Evolutionary conservation across 2,797 vertebrate species (phyloP), one percentile per base, ranked within the genome.

Genomic region (Schizopygopsis pylzovi): DNA sequence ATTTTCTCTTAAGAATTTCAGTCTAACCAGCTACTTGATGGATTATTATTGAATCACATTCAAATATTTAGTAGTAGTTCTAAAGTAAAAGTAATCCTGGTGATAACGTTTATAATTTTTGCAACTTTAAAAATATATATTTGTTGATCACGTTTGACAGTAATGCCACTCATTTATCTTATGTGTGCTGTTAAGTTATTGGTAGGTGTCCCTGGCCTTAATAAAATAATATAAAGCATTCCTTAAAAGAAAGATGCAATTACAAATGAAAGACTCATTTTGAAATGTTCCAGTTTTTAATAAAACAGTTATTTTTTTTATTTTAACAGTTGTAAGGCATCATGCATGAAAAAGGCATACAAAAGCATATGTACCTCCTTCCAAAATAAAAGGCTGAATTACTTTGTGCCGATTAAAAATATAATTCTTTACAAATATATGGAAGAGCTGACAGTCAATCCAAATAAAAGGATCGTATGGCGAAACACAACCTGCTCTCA

Each of bases 251-350:
- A 33, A 33, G 28, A 33, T 2, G 39, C 7, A 52, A 59, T 63
- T 25, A n/a, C 67, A 79, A 79, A 45, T 13, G 0, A n/a, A 84
- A 76, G 89, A 79, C 33, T 90, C 68, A 87, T 39, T 85, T 86
- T 88, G 79, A 87, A 77, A 12, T 84, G 39, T 85, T 84, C 87
- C 37, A 92, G 93, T 89, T 90, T 95, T 96, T 94, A 95, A 93
- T 94, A 94, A 94, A 96, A 94, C 88, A 88, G 87, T 89, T 92
- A 90, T 87, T 39, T n/a, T n/a, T 9, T 83, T 85, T 80, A 54
- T 91, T 90, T 93, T 90, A 89, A 93, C 93, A 94, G 87, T 87
- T 96, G 84, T 95, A 96, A 96, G 95, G 95, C 95, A 94, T 95
- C 95, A 96, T 96, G 96, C 96, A 96, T 93, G 90, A 92, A 91